Base-by-base conservation (phyloP, 2,888 invertebrate genomes). In the Hemaris fuciformis region DNA sequence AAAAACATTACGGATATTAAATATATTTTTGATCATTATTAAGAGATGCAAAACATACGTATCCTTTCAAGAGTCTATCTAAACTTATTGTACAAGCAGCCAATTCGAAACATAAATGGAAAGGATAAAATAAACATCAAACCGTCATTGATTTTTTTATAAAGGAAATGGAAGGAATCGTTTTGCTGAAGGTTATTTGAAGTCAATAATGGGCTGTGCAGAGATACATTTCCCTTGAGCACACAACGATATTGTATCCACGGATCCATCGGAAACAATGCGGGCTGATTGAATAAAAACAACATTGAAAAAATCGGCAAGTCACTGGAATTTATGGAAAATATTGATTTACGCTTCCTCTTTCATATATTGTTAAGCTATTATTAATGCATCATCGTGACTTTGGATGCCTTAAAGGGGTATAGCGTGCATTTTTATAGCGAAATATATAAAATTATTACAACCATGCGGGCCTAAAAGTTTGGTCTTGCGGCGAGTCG, bases 291-390 rank as follows among this genome's bases (percentile, higher is more conserved):
- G 27, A 48, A 53, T 53, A 31, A 31, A 53, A 53, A 31, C 27
- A 18, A 31, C 27, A 10, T 25, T n/a, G 46, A 6, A 31, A 27
- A 48, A 53, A 53, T 23, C 23, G 10, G 27, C 53, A 31, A 53
- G 18, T 53, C 53, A 53, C 31, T 53, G 27, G 31, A 31, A 53
- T 53, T 53, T 53, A 53, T 53, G 53, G 31, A 53, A 53, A 53
- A 53, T 53, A 31, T 53, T 31, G 53, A 31, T 31, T 15, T 18
- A 27, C 18, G 8, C 2, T 25, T 18, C 18, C 15, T 3, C 53
- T 27, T 31, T 53, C 18, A 53, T 53, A 31, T 31, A 53, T 53
- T 53, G 53, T 7, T 31, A 27, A 31, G 15, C 18, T 15, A 53
- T 53, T 25, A 48, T 48, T 53, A 53, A 53, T 53, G 27, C 10